These are phyloP conservation scores for Ethmia dodecea DNA, from an alignment of 2,888 invertebrate species.

Conservation along the genomic window DNA sequence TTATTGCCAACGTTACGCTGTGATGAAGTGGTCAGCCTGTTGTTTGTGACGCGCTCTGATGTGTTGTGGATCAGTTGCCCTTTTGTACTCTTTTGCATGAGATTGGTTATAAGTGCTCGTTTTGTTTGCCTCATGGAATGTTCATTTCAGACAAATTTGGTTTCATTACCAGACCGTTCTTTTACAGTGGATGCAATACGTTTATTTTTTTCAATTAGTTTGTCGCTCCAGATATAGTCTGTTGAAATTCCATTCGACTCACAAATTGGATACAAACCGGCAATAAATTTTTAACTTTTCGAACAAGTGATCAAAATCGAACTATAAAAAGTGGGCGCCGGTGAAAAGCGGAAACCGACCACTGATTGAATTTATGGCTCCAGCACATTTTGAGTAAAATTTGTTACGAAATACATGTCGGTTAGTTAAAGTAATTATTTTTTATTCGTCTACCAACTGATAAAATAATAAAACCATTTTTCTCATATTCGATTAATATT, in stretches of 20 bases:
- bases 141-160: too few relatives aligned
- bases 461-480: too few relatives aligned
- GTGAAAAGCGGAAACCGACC: slow-evolving; percentile 58
- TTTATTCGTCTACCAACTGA: too few relatives aligned
- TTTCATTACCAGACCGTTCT: too few relatives aligned
- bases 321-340: slow-evolving; percentile 60
- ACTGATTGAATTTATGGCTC: slow-evolving; percentile 65
- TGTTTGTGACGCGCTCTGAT: slow-evolving; percentile 71
- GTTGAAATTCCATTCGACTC: slow-evolving; percentile 33
- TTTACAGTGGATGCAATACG: neutral
- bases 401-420: too few relatives aligned
- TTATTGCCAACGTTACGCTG: slow-evolving; percentile 63
- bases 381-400: slow-evolving; percentile 45
- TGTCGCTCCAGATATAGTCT: neutral
- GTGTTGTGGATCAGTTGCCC: slow-evolving; percentile 59
- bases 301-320: slow-evolving; percentile 68
- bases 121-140: slow-evolving; percentile 11
- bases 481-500: too few relatives aligned
- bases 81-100: slow-evolving; percentile 59
- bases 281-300: slow-evolving; percentile 70
- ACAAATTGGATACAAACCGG: slow-evolving; percentile 58
- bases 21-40: slow-evolving; percentile 69
- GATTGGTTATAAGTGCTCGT: slow-evolving; percentile 42
- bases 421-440: too few relatives aligned
- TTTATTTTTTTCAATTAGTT: neutral